These are phyloP conservation scores for Trissolcus basalis DNA, from an alignment of 1,140 invertebrate species.

Conservation along the genomic window DNA sequence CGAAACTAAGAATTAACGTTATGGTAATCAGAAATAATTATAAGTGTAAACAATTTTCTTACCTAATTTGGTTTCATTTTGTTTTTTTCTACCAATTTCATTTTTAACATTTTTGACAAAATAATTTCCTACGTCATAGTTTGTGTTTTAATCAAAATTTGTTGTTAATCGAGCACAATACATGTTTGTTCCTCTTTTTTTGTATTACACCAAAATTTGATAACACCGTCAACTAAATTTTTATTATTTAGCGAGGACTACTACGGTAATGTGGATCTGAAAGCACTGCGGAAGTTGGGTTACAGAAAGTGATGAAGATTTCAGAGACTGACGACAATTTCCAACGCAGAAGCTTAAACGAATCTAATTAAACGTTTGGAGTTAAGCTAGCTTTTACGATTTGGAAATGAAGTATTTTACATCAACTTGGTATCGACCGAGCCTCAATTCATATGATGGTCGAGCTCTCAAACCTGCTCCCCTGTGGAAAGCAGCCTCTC, in stretches of 20 bases:
- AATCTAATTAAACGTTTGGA: slow-evolving; percentile 11
- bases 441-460: neutral
- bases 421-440: neutral
- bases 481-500: slow-evolving; percentile 23
- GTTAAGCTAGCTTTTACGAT: slow-evolving; percentile 6
- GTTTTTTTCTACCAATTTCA: no score
- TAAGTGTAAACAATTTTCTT: no score
- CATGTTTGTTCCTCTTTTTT: neutral
- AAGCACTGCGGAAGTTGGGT: slow-evolving; percentile 86
- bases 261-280: slow-evolving; percentile 88
- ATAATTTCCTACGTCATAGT: no score
- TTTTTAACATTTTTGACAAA: no score
- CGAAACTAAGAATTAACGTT: no score
- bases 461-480: neutral
- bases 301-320: slow-evolving; percentile 73
- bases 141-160: no score
- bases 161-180: no score
- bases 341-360: slow-evolving; percentile 11
- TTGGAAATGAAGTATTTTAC: slow-evolving; percentile 20
- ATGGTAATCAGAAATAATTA: no score
- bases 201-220: neutral
- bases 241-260: slow-evolving; percentile 85
- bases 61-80: no score
- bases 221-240: slow-evolving; percentile 43
- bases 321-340: slow-evolving; percentile 37